Evolutionary conservation across 2,113 vertebrate genomes (phyloP).

Genomic region (Rhagologus leucostigma): DNA sequence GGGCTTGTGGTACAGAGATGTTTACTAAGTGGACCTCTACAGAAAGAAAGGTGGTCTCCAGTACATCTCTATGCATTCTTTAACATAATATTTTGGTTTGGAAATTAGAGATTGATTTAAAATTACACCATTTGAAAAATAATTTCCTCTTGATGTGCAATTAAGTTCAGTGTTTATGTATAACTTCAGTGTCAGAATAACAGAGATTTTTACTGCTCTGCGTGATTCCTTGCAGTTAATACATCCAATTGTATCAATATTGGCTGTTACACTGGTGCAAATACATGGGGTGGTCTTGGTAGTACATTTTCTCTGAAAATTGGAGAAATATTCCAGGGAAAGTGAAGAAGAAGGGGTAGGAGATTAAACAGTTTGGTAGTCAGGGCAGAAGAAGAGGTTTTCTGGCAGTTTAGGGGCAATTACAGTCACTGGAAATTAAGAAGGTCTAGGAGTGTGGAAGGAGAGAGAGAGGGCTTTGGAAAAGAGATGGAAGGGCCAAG

Average conservation of each 20-base stretch:
- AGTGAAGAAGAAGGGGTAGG: neutral
- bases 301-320: neutral
- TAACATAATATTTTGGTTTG: neutral
- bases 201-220: neutral
- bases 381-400: neutral
- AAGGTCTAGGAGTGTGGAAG: neutral
- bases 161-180: slow-evolving; percentile 38
- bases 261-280: neutral
- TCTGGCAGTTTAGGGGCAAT: neutral
- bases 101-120: slow-evolving; percentile 17
- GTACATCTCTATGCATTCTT: neutral
- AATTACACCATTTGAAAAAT: slow-evolving; percentile 41
- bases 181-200: slow-evolving; percentile 31
- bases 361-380: neutral
- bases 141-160: slow-evolving; percentile 49
- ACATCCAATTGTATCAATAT: slow-evolving; percentile 28
- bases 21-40: neutral
- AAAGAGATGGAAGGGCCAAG: slow-evolving; percentile 24
- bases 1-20: neutral
- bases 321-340: neutral
- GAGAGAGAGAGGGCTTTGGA: neutral
- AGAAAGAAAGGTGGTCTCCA: neutral
- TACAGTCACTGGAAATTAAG: neutral
- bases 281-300: neutral
- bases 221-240: slow-evolving; percentile 33